Evolutionary conservation across 92 coral and sea anemone species (phyloP).

Genomic region (Parazoanthus atlanticus): DNA sequence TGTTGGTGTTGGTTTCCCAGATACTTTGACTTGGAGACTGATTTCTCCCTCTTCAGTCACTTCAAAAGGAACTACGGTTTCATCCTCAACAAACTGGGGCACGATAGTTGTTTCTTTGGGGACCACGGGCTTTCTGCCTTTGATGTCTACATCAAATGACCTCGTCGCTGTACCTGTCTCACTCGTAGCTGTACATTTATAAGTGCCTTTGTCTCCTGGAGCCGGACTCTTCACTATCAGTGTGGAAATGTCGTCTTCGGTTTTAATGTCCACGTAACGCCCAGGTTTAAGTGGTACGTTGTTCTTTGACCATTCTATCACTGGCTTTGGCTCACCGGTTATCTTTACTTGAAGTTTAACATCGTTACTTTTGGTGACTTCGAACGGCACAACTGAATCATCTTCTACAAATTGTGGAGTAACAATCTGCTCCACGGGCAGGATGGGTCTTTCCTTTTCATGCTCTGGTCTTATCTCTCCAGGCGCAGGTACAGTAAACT

Average conservation of each 20-base stretch:
- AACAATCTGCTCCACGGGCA: slow-evolving; percentile 25
- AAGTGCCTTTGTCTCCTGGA: slow-evolving; percentile 72
- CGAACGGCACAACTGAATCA: slow-evolving; percentile 44
- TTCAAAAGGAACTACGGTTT: slow-evolving; percentile 66
- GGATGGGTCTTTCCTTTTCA: slow-evolving; percentile 39
- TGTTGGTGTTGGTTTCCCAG: slow-evolving; percentile 63
- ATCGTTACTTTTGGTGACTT: slow-evolving; percentile 41
- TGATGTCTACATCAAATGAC: slow-evolving; percentile 60
- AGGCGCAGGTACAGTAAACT: slow-evolving; percentile 19
- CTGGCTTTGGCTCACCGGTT: slow-evolving; percentile 73
- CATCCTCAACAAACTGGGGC: slow-evolving; percentile 67
- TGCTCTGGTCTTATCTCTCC: slow-evolving; percentile 34
- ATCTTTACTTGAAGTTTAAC: slow-evolving; percentile 47
- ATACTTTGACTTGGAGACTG: slow-evolving; percentile 57
- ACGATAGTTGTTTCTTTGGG: slow-evolving; percentile 32
- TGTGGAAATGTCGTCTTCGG: slow-evolving; percentile 48
- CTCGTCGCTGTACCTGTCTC: slow-evolving; percentile 63
- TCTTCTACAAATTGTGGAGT: slow-evolving; percentile 46
- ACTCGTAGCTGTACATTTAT: slow-evolving; percentile 67
- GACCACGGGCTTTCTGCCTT: slow-evolving; percentile 39
- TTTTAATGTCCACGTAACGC: slow-evolving; percentile 44
- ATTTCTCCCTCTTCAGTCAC: slow-evolving; percentile 77
- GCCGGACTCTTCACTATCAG: slow-evolving; percentile 63
- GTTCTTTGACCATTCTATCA: slow-evolving; percentile 73
- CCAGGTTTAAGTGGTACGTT: slow-evolving; percentile 50